Percentiles rank a stretch among this genome's conserved stretches.
Conservation (phyloP, 2,888 invertebrate species). For the Homarus gammarus region DNA sequence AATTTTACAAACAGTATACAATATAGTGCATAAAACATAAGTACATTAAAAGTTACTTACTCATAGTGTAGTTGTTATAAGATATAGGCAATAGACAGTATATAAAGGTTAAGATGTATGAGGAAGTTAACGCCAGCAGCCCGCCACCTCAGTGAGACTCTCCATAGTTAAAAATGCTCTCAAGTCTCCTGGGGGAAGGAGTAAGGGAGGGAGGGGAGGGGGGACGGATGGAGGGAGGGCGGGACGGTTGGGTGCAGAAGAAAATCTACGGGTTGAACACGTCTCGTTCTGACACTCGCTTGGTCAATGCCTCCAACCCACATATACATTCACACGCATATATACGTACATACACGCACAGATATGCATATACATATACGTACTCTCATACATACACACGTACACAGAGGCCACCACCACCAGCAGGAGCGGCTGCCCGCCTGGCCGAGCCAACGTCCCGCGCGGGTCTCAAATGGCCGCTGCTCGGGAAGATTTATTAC, state of each 20-base stretch:
- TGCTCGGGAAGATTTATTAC: conserved; percentile 74
- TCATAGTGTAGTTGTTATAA: no score
- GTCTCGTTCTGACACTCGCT: neutral
- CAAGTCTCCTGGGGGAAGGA: no score
- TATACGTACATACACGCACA: neutral
- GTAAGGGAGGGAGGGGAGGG: neutral
- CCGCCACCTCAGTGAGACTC: no score
- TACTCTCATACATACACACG: neutral
- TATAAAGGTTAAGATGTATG: no score
- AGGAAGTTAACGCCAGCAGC: no score
- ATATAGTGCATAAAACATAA: no score
- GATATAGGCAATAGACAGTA: no score
- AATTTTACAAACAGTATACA: no score
- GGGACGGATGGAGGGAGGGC: neutral
- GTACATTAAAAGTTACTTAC: no score
- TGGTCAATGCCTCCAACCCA: neutral
- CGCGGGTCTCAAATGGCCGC: conserved; percentile 72
- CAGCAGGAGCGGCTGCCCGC: conserved; percentile 21
- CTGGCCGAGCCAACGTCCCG: conserved; percentile 35
- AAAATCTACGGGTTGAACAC: neutral
- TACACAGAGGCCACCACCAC: conserved; percentile 4
- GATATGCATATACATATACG: conserved; percentile 5
- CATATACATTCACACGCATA: conserved; percentile 21
- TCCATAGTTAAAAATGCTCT: no score
- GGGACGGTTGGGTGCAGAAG: neutral